Evolutionary conservation across 2,113 vertebrate genomes (phyloP), one percentile per base, ranked within the genome.

Genomic region (Ochotona curzoniae): DNA sequence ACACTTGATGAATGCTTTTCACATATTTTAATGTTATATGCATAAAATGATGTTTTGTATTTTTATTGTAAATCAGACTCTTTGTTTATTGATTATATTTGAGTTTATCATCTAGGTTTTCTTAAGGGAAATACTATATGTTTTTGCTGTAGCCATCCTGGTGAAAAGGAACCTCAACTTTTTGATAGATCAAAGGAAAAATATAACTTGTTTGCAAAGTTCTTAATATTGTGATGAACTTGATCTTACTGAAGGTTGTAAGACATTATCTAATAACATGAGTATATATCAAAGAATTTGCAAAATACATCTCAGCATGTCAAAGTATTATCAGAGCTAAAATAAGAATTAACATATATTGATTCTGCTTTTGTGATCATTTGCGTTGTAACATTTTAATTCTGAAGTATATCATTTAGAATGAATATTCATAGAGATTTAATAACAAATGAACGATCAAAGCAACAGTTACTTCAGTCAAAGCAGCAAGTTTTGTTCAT

Each of bases 401-500:
- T 80, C 14, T 76, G 49, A 83, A 94, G 11, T 86, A 57, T 81
- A 83, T 63, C 76, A 60, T 86, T 94, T 38, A 47, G 26, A 90
- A 54, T 78, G 21, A 74, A 1, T 84, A 35, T 70, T 89, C 76
- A 75, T 13, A 71, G 51, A 9, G n/a, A 15, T 7, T 44, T 84
- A 12, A 73, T 83, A 81, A 1, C 30, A 70, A 86, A 67, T 93
- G 12, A 83, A 74, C 61, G 11, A 90, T 90, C 71, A 91, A 88
- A 76, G 14, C 5, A 82, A 0, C 38, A 80, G 69, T 78, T 87
- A 69, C 35, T 78, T 61, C 74, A 81, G 73, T 83, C 20, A 78
- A 81, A 61, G 76, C 28, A 89, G 1, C 57, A 93, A 66, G 75
- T 94, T 89, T 84, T 66, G 23, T 95, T 92, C 66, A 32, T 57